Evolutionary conservation across 2,888 invertebrate species (phyloP), one percentile per base, ranked within the genome.

Genomic region (Iselma pallidipennis): DNA sequence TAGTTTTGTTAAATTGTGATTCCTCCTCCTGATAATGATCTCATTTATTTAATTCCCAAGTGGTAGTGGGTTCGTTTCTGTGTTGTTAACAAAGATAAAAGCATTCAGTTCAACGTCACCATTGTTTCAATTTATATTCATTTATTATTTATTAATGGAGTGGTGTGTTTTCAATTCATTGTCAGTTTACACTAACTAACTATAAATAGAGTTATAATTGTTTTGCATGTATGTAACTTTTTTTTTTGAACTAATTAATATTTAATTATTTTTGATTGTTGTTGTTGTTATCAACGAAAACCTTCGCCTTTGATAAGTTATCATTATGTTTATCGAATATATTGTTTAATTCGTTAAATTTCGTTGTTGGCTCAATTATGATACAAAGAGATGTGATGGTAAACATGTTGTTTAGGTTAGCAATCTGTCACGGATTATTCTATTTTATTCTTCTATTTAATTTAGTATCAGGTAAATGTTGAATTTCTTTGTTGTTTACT

Each of bases 41-140:
- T 63, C 67, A 71, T 70, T 76, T 74, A 72, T 74, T 67, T 72
- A 75, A 75, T 75, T 72, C 68, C n/a, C 7, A 19, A 37, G 16
- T 45, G 19, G 5, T 37, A 16, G 45, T 45, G 45, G 3, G n/a
- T n/a, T 21, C 45, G 21, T 12, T 25, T 25, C 3, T 25, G 5
- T 2, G n/a, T 1, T 21, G 21, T 21, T 45, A 45, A 45, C 21
- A 37, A 37, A 7, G n/a, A n/a, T n/a, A n/a, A n/a, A 16, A 16
- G 5, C 16, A 25, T 4, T 25, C 3, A 25, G 14, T 16, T n/a
- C 6, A 37, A 16, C 14, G 16, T 21, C 3, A 21, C 21, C 42
- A 21, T 45, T 45, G 45, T 19, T 21, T 45, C 10, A 19, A 19
- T 37, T 16, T 7, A 14, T 16, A 14, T 21, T 21, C 10, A 21